Evolutionary conservation across 2,888 invertebrate genomes (phyloP).

Genomic region (Ochropleura plecta): DNA sequence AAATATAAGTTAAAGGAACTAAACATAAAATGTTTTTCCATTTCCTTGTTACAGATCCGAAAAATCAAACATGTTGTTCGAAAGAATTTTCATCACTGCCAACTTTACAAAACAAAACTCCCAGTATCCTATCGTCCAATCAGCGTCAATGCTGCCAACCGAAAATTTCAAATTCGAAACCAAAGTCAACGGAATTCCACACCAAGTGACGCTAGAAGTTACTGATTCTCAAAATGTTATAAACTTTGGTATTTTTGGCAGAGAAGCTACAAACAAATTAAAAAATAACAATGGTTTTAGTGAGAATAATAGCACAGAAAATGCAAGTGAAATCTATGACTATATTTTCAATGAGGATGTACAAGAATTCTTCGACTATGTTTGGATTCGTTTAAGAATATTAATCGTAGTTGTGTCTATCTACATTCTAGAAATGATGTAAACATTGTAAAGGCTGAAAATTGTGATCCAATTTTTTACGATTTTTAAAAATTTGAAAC

Average conservation of each 20-base stretch:
- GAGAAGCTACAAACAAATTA: slow-evolving; percentile 76
- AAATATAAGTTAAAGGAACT: background rate
- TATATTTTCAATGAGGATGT: slow-evolving; percentile 79
- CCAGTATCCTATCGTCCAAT: slow-evolving; percentile 78
- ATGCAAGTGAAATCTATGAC: slow-evolving; percentile 68
- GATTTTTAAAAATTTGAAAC: background rate
- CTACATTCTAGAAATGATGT: slow-evolving; percentile 88
- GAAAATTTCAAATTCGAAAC: slow-evolving; percentile 70
- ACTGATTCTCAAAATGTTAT: slow-evolving; percentile 69
- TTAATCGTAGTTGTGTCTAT: slow-evolving; percentile 83
- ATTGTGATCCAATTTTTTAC: background rate
- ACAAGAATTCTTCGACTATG: slow-evolving; percentile 82
- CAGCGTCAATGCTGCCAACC: slow-evolving; percentile 61
- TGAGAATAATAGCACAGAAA: slow-evolving; percentile 55
- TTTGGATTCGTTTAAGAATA: slow-evolving; percentile 85
- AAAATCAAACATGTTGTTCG: slow-evolving; percentile 74
- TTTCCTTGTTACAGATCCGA: slow-evolving; percentile 72
- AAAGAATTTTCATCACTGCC: slow-evolving; percentile 74
- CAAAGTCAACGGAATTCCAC: slow-evolving; percentile 55
- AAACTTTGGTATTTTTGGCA: slow-evolving; percentile 78
- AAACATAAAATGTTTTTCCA: background rate
- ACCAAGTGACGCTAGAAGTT: slow-evolving; percentile 71
- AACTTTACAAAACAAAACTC: slow-evolving; percentile 73
- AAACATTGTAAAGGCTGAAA: slow-evolving; percentile 46
- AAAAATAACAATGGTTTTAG: slow-evolving; percentile 43